These are phyloP conservation scores for Raja brachyura DNA, from an alignment of 2,113 vertebrate species.

Conservation along the genomic window DNA sequence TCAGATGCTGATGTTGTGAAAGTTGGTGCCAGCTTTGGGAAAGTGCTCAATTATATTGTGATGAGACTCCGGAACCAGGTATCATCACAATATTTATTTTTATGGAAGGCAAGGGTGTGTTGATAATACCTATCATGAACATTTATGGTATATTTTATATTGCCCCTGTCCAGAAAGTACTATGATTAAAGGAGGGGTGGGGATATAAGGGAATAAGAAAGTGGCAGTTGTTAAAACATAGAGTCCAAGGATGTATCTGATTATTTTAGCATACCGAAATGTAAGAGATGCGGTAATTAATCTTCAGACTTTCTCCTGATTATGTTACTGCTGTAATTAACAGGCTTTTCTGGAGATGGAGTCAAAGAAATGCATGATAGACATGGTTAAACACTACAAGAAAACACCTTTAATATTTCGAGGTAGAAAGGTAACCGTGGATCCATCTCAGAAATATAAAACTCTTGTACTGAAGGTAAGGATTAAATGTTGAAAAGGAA, in stretches of 20 bases:
- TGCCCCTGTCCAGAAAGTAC: background rate
- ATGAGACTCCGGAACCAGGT: constrained; percentile 34
- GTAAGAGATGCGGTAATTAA: too few species aligned
- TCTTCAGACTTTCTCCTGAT: background rate
- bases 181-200: background rate
- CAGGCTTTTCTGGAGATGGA: constrained; percentile 35
- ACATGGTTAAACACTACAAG: constrained; percentile 36
- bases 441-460: constrained; percentile 35
- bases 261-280: background rate
- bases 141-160: background rate
- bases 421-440: constrained; percentile 16
- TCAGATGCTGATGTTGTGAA: constrained; percentile 36
- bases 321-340: background rate
- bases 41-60: constrained; percentile 34
- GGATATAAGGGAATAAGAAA: background rate
- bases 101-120: background rate
- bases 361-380: constrained; percentile 32
- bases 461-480: constrained; percentile 33
- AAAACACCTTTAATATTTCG: constrained; percentile 33
- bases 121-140: too few species aligned
- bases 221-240: background rate
- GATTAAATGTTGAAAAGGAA: too few species aligned
- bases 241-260: too few species aligned
- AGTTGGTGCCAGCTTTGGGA: constrained; percentile 27
- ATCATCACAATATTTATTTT: background rate